Evolutionary conservation across 2,888 invertebrate genomes (phyloP).

Genomic region (Acutogordius australiensis): DNA sequence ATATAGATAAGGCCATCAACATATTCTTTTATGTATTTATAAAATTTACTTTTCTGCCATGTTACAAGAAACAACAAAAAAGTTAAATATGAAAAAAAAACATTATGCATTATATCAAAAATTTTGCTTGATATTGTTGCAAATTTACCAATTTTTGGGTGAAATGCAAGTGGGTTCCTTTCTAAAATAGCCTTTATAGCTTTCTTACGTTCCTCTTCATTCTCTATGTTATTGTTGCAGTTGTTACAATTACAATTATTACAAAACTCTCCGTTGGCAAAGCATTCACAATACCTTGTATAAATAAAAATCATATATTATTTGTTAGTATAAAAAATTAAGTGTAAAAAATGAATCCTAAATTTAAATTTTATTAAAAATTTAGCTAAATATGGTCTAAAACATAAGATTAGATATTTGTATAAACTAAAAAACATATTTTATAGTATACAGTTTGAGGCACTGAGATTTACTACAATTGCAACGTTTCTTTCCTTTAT

Average conservation of each 20-base stretch:
- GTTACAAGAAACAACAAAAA: conserved; percentile 6
- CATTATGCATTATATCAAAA: no score
- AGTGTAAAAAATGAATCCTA: conserved; percentile 7
- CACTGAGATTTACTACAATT: conserved; percentile 97
- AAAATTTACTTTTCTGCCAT: not conserved
- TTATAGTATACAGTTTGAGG: conserved; percentile 45
- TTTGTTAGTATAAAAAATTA: conserved; percentile 9
- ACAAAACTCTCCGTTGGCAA: conserved; percentile 97
- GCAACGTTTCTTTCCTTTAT: conserved; percentile 47
- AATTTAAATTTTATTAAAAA: conserved; percentile 13
- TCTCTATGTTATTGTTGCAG: conserved; percentile 75
- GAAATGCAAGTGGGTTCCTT: conserved; percentile 81
- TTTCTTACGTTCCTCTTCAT: conserved; percentile 56
- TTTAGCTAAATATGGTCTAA: no score
- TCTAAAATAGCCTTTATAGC: conserved; percentile 80
- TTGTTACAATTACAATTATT: conserved; percentile 83
- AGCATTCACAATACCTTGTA: conserved; percentile 63
- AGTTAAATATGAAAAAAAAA: conserved; percentile 27
- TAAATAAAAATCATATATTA: conserved; percentile 1
- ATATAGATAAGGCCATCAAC: no score
- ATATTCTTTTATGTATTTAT: no score
- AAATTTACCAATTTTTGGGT: conserved; percentile 93
- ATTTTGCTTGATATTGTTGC: no score
- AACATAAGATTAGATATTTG: no score
- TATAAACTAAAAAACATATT: not conserved